Evolutionary conservation across 2,888 invertebrate genomes (phyloP).

Genomic region (Ennomos quercinarius): DNA sequence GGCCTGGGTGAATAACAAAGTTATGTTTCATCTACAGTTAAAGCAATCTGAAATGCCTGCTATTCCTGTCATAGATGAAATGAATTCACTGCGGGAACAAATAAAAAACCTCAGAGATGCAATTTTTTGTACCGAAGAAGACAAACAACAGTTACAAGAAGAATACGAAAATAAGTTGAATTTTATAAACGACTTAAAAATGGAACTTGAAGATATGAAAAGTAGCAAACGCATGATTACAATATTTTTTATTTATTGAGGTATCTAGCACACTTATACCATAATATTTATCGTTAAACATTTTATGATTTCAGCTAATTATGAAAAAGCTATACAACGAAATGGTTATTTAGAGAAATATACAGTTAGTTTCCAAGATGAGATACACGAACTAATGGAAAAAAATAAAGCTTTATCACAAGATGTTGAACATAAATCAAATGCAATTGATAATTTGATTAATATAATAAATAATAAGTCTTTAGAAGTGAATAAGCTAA

Average conservation of each 20-base stretch:
- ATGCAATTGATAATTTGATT: slow-evolving; percentile 60
- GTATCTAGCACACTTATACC: no score
- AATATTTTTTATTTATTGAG: no score
- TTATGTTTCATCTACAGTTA: slow-evolving; percentile 32
- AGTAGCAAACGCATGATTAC: slow-evolving; percentile 48
- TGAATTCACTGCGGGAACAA: slow-evolving; percentile 68
- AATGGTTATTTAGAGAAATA: slow-evolving; percentile 66
- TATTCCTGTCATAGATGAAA: slow-evolving; percentile 63
- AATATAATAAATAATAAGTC: slow-evolving; percentile 61
- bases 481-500: slow-evolving; percentile 59
- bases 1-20: no score
- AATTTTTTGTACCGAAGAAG: slow-evolving; percentile 66
- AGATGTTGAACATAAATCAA: slow-evolving; percentile 58
- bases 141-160: slow-evolving; percentile 64
- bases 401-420: slow-evolving; percentile 53
- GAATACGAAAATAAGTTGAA: slow-evolving; percentile 65
- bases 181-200: slow-evolving; percentile 63
- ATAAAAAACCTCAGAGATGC: slow-evolving; percentile 65
- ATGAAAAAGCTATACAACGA: slow-evolving; percentile 59
- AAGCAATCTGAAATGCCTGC: slow-evolving; percentile 49
- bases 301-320: slow-evolving; percentile 55
- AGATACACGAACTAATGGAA: slow-evolving; percentile 53
- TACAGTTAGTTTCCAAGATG: slow-evolving; percentile 52
- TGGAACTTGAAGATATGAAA: slow-evolving; percentile 72
- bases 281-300: not conserved